phyloP scores from a whole-genome alignment of 2,113 vertebrate genomes.

The Phalacrocorax carbo region DNA sequence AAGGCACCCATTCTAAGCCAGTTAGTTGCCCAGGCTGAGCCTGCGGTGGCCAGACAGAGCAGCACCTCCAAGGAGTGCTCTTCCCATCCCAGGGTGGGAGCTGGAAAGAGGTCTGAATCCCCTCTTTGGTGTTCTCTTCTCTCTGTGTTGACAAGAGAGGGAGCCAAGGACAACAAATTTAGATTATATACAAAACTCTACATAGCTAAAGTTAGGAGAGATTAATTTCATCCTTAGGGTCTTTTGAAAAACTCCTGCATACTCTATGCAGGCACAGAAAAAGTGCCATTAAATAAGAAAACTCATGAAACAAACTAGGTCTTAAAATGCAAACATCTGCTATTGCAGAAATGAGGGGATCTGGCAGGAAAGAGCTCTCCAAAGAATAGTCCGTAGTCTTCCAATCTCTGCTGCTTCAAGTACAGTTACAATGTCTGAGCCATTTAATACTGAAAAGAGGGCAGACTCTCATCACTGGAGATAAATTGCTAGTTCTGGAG shows the following conservation, averaged over 20 bases:
- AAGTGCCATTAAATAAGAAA: neutral
- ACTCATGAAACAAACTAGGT: neutral
- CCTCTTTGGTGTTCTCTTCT: neutral
- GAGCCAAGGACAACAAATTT: neutral
- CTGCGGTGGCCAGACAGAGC: neutral
- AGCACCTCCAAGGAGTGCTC: neutral
- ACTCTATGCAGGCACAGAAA: neutral
- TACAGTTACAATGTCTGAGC: neutral
- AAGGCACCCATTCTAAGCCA: neutral
- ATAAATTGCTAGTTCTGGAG: neutral
- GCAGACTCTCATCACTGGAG: neutral
- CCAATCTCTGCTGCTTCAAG: neutral
- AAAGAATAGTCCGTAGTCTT: neutral
- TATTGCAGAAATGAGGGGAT: neutral
- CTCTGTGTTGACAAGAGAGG: neutral
- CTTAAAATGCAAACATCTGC: conserved; percentile 9
- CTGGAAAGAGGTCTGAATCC: neutral
- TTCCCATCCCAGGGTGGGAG: neutral
- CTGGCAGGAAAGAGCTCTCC: neutral
- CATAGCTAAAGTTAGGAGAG: neutral
- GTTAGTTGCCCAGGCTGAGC: neutral
- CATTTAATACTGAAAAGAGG: neutral
- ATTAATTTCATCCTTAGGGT: neutral
- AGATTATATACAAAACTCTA: neutral
- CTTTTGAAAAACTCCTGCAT: neutral